phyloP scores from a whole-genome alignment of 2,113 vertebrate species.

The Cyanoderma ruficeps region DNA sequence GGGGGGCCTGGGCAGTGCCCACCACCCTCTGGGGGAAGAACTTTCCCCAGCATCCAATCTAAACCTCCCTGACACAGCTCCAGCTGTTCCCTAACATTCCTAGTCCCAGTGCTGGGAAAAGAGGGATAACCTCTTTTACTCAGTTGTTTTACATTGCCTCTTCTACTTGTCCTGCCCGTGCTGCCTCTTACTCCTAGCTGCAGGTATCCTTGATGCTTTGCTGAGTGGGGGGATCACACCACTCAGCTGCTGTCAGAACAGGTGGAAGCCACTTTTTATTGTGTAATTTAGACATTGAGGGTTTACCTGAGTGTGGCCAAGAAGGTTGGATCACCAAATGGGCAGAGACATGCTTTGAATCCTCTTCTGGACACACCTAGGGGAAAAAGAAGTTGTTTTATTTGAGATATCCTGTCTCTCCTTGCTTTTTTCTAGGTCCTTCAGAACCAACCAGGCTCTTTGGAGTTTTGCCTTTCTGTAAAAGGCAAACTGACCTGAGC shows the following conservation, averaged over 20 bases:
- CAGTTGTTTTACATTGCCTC: background rate
- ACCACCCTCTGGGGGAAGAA: background rate
- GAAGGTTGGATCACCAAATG: accelerated
- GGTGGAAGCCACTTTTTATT: background rate
- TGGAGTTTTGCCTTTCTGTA: background rate
- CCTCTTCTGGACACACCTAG: background rate
- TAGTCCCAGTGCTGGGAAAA: background rate
- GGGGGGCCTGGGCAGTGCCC: background rate
- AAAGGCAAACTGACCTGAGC: background rate
- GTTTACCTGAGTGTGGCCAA: background rate
- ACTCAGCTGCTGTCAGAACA: background rate
- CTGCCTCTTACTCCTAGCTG: background rate
- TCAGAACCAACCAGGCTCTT: background rate
- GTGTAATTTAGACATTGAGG: background rate
- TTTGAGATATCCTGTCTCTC: background rate
- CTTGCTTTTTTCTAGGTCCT: background rate
- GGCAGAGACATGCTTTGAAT: background rate
- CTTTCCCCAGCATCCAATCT: background rate
- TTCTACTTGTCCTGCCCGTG: background rate
- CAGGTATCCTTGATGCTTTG: background rate
- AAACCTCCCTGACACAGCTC: background rate
- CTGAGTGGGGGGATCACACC: background rate
- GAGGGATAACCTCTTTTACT: background rate
- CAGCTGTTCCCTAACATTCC: background rate
- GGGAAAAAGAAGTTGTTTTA: background rate